Evolutionary conservation across 2,113 vertebrate species (phyloP).

Genomic region (Mesembrinibis cayennensis): DNA sequence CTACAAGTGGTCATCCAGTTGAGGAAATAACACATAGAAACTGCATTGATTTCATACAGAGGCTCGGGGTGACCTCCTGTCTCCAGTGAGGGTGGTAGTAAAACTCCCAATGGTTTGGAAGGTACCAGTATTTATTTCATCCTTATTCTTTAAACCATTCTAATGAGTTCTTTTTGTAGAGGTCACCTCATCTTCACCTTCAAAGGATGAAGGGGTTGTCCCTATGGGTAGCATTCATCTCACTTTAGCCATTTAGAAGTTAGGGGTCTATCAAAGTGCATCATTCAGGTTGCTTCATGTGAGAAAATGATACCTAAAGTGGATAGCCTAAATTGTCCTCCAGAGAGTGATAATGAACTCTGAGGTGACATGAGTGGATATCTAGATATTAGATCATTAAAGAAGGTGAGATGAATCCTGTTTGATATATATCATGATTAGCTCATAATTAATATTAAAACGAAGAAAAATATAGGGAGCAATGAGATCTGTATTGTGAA

Average conservation of each 20-base stretch:
- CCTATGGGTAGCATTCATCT: constrained; percentile 5
- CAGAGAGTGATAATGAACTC: constrained; percentile 24
- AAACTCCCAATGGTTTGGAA: neutral
- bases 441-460: neutral
- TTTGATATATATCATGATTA: neutral
- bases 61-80: neutral
- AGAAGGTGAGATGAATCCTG: neutral
- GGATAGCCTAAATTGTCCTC: neutral
- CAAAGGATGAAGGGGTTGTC: neutral
- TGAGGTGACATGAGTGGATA: neutral
- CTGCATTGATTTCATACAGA: neutral
- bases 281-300: neutral
- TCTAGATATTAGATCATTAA: constrained; percentile 13
- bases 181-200: neutral
- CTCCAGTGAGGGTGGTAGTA: neutral
- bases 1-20: neutral
- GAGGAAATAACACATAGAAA: neutral
- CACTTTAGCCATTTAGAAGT: constrained; percentile 6
- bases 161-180: neutral
- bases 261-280: neutral
- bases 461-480: neutral
- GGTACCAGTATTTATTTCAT: neutral
- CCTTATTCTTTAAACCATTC: neutral
- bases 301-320: constrained; percentile 8
- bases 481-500: neutral